Evolutionary conservation across 2,113 vertebrate genomes (phyloP).

Genomic region (Menura novaehollandiae): DNA sequence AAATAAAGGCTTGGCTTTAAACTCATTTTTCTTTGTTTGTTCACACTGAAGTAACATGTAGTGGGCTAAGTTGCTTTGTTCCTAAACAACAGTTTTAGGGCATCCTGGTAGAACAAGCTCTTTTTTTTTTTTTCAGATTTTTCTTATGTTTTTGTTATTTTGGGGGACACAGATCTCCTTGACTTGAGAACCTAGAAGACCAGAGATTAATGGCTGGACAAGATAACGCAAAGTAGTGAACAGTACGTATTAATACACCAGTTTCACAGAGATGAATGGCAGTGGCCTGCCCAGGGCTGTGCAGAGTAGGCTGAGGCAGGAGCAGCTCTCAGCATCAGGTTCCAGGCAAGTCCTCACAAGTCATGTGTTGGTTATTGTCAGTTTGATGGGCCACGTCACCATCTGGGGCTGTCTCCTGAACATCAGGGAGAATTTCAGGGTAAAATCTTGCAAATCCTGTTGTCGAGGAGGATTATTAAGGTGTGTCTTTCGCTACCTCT

Average conservation of each 20-base stretch:
- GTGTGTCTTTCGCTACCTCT: background rate
- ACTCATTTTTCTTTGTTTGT: background rate
- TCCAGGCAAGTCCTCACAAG: background rate
- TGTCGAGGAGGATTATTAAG: background rate
- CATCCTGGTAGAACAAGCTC: background rate
- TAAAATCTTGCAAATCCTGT: background rate
- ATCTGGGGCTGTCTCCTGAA: background rate
- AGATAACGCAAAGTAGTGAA: background rate
- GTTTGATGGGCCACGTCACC: background rate
- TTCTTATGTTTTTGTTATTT: background rate
- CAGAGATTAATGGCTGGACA: background rate
- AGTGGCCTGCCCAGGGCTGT: background rate
- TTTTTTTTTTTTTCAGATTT: background rate
- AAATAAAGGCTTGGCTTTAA: background rate
- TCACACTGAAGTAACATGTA: background rate
- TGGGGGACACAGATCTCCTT: background rate
- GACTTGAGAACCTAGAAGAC: background rate
- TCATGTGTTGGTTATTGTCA: background rate
- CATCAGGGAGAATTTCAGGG: background rate
- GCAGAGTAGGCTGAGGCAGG: background rate
- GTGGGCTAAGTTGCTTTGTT: background rate
- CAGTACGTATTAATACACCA: background rate
- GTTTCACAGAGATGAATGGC: fast-evolving
- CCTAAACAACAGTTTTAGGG: background rate
- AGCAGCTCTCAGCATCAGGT: background rate